Base-by-base conservation (phyloP, 2,113 vertebrate genomes). In the Vulpes vulpes region DNA sequence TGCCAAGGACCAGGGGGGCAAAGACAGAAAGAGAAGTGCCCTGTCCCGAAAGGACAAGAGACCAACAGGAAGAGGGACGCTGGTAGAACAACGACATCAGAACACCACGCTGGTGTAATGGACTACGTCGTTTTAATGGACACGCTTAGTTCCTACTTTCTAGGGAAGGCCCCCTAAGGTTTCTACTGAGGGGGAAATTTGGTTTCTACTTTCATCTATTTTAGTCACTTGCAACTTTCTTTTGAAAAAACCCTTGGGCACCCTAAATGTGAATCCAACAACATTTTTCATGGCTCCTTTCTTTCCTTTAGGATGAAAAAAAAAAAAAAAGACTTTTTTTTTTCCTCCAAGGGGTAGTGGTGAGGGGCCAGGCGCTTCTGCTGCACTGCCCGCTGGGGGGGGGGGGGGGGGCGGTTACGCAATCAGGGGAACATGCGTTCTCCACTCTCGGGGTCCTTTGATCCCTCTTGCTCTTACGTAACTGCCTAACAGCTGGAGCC, bases 401-500 rank as follows among this genome's bases (percentile, higher is more conserved):
- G 43, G 43, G 43, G 6, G 43, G 43, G 35, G 35, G 35, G 43
- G 43, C 43, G 87, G 59, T 96, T 97, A 94, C 32, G 89, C 89
- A 97, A 95, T 59, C 93, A 16, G 27, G 53, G 35, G 2, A 43
- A 89, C 25, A 71, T 30, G 64, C 92, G 67, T 95, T 91, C 89
- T 97, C 95, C 73, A 93, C 86, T 95, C 89, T 55, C 25, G 80
- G 96, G 78, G 96, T 20, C 64, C 85, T 98, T 97, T 97, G 96
- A 97, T 97, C 96, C 83, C 93, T 97, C 96, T 80, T 78, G 91
- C 60, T 97, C 94, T 98, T 97, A 95, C 64, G 59, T 97, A 97
- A 98, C 89, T 93, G 86, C 60, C 87, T 80, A 97, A 97, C 96
- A 97, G 97, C 96, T 98, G 97, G 91, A 96, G 79, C 30, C 95